Conservation (phyloP, 2,113 vertebrate species). For the Passer domesticus region DNA sequence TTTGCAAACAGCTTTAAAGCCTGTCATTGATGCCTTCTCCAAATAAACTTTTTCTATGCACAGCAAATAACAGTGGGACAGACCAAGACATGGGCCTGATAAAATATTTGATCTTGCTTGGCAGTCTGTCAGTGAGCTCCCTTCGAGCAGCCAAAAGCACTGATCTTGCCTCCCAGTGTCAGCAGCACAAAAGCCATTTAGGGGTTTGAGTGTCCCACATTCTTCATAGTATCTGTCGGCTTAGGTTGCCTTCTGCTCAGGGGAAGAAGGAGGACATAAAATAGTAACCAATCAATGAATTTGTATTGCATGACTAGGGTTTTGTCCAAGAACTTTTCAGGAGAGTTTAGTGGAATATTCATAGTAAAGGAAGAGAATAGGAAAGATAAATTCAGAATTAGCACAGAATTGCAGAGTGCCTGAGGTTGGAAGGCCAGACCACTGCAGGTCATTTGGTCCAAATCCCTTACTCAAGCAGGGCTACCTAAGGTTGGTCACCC, state of each 20-base stretch:
- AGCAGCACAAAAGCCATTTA: background rate
- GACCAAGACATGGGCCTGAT: background rate
- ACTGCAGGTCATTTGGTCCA: background rate
- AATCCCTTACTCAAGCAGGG: background rate
- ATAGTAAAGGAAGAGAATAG: background rate
- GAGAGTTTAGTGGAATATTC: background rate
- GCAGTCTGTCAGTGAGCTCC: background rate
- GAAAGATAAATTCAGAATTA: background rate
- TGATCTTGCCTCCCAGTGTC: background rate
- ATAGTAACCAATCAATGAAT: background rate
- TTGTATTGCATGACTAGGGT: background rate
- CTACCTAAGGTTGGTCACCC: background rate
- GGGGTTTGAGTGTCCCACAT: background rate
- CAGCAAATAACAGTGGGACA: background rate
- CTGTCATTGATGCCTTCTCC: background rate
- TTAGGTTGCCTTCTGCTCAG: background rate
- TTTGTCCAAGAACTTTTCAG: background rate
- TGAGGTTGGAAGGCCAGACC: background rate
- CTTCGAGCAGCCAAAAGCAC: rapidly evolving
- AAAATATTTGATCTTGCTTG: background rate
- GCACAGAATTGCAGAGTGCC: background rate
- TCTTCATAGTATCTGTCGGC: background rate
- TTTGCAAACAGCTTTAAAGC: background rate
- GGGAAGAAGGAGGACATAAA: background rate
- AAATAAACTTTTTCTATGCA: background rate